A percentile compares a stretch with the other conserved stretches of the same genome.
Evolutionary conservation across 2,797 vertebrate species (phyloP).

Genomic region (Melanogrammus aeglefinus): DNA sequence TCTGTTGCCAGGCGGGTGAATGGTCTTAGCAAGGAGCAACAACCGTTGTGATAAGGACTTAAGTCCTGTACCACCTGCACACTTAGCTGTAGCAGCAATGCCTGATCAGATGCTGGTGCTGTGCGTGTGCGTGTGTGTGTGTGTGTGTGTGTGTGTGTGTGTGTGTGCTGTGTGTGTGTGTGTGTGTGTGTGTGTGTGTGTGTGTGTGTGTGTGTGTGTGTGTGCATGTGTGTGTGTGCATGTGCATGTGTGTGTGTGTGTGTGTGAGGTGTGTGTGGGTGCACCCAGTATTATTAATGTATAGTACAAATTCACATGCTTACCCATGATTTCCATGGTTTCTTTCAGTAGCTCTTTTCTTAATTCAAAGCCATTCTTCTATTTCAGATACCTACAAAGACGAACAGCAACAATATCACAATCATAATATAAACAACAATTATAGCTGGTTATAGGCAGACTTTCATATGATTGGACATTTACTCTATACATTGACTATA

Average conservation of each 20-base stretch:
- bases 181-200: not conserved
- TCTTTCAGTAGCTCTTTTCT: slow-evolving; percentile 5
- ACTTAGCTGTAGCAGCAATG: slow-evolving; percentile 30
- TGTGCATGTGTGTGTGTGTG: not conserved
- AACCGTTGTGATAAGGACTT: slow-evolving; percentile 36
- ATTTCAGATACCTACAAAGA: slow-evolving; percentile 42
- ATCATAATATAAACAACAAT: slow-evolving; percentile 3
- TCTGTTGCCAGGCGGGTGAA: not conserved
- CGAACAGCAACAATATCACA: not conserved
- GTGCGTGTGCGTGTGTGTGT: not conserved
- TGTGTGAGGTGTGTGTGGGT: not conserved
- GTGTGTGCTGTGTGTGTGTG: too few relatives aligned
- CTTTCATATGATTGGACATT: not conserved
- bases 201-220: not conserved
- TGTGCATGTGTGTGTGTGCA: not conserved
- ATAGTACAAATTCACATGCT: slow-evolving; percentile 23
- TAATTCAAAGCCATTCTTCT: slow-evolving; percentile 38
- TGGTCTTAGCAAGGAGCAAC: not conserved
- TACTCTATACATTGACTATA: not conserved
- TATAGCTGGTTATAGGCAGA: not conserved
- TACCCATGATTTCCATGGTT: slow-evolving; percentile 67
- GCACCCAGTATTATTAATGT: not conserved
- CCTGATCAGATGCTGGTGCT: slow-evolving; percentile 25
- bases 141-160: too few relatives aligned
- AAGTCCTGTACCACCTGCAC: slow-evolving; percentile 51